Percentiles rank a stretch among this genome's conserved stretches.
Conservation (phyloP, 2,888 invertebrate species). For the Oxytorus armatus region DNA sequence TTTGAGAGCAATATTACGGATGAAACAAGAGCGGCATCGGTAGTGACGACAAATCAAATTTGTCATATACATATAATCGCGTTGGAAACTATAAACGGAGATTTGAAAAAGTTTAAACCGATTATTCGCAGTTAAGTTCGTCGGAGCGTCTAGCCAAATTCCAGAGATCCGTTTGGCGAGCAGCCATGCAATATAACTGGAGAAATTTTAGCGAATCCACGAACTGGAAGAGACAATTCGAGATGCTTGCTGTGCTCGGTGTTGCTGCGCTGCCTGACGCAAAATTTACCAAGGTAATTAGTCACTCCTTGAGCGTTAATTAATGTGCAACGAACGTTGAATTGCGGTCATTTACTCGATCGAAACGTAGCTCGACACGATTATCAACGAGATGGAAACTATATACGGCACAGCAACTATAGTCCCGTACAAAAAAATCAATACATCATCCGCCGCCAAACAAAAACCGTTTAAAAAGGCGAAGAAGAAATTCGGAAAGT, state of each 20-base stretch:
- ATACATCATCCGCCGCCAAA: background rate
- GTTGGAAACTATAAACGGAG: background rate
- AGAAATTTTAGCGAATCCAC: constrained; percentile 60
- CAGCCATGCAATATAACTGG: constrained; percentile 67
- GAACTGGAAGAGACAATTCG: constrained; percentile 60
- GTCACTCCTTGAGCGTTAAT: background rate
- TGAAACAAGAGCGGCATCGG: constrained; percentile 58
- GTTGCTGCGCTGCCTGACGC: constrained; percentile 63
- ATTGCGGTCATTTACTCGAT: constrained; percentile 4
- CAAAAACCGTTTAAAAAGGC: background rate
- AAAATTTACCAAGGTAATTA: constrained; percentile 62
- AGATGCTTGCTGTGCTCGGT: constrained; percentile 67
- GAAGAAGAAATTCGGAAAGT: background rate
- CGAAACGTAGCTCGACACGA: constrained; percentile 53
- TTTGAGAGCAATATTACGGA: constrained; percentile 68
- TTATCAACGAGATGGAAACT: constrained; percentile 68
- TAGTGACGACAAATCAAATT: constrained; percentile 8
- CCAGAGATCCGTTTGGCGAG: constrained; percentile 66
- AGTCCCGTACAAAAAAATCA: constrained; percentile 45
- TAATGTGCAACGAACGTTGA: background rate
- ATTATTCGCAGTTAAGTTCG: constrained; percentile 56
- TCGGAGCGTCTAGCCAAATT: constrained; percentile 64
- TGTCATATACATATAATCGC: background rate
- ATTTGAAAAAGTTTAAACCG: background rate
- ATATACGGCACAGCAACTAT: constrained; percentile 68